Conservation (phyloP, 2,113 vertebrate species). For the Channa argus region DNA sequence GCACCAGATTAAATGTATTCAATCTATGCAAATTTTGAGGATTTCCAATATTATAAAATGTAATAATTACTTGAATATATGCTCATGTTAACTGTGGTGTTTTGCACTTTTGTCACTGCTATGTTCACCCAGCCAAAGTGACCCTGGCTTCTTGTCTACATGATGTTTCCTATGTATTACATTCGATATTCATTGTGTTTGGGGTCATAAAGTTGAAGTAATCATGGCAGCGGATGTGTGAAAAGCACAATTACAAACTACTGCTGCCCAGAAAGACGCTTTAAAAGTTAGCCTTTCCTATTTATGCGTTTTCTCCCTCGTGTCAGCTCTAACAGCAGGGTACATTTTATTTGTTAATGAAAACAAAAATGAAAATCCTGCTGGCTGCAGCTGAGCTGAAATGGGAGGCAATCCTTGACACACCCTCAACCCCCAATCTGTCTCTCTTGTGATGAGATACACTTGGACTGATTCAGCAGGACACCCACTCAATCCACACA, state of each 20-base stretch:
- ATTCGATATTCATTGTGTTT: neutral
- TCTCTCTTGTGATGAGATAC: conserved; percentile 43
- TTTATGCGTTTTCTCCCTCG: conserved; percentile 51
- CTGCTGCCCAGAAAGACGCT: conserved; percentile 15
- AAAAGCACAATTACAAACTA: conserved; percentile 29
- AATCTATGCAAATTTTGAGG: too few relatives aligned
- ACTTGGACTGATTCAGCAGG: neutral
- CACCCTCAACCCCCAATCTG: conserved; percentile 44
- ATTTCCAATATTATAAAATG: too few relatives aligned
- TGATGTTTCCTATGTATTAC: neutral
- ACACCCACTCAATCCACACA: conserved; percentile 6
- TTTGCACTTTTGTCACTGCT: too few relatives aligned
- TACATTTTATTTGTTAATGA: conserved; percentile 62
- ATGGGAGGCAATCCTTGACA: conserved; percentile 56
- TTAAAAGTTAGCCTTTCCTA: conserved; percentile 47
- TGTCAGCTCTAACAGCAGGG: conserved; percentile 53
- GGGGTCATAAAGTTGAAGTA: conserved; percentile 11
- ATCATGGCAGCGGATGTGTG: conserved; percentile 9
- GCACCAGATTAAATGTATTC: too few relatives aligned
- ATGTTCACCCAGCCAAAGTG: neutral
- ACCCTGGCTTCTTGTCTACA: neutral
- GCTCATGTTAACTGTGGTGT: too few relatives aligned
- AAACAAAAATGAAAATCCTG: conserved; percentile 68
- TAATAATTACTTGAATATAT: too few relatives aligned
- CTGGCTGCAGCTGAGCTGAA: conserved; percentile 56